A percentile compares a stretch with the other conserved stretches of the same genome.
These are phyloP conservation scores for Mesoclemmys tuberculata DNA, from an alignment of 2,113 vertebrate species.

Conservation along the genomic window DNA sequence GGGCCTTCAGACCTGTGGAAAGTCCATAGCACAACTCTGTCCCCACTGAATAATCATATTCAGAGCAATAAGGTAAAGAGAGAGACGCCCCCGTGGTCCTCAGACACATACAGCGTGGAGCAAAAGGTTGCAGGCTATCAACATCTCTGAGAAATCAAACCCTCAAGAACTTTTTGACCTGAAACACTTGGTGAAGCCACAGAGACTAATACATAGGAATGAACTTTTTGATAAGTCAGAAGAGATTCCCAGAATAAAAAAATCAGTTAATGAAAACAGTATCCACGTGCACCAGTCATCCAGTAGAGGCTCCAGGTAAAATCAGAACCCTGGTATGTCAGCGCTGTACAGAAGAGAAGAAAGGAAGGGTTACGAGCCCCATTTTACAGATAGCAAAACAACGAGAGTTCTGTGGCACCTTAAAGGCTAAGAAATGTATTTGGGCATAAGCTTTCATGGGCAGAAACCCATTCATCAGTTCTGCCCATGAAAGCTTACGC, in stretches of 20 bases:
- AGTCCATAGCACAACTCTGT: neutral
- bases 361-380: no score
- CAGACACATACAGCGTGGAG: neutral
- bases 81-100: neutral
- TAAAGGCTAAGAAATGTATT: no score
- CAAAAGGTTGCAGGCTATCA: neutral
- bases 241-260: neutral
- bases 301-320: neutral
- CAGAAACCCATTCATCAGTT: no score
- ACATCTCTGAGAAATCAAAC: neutral
- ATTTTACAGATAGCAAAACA: no score
- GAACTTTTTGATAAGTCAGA: neutral
- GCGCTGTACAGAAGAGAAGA: neutral
- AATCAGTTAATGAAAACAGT: neutral
- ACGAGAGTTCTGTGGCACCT: no score
- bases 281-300: neutral
- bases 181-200: neutral
- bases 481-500: no score
- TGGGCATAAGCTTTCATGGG: no score
- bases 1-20: neutral
- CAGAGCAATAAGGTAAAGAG: neutral
- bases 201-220: neutral
- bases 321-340: neutral
- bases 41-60: neutral
- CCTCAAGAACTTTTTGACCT: neutral